Percentiles rank a stretch among this genome's conserved stretches.
Conservation (phyloP, 2,797 vertebrate genomes). For the Octomys mimax region DNA sequence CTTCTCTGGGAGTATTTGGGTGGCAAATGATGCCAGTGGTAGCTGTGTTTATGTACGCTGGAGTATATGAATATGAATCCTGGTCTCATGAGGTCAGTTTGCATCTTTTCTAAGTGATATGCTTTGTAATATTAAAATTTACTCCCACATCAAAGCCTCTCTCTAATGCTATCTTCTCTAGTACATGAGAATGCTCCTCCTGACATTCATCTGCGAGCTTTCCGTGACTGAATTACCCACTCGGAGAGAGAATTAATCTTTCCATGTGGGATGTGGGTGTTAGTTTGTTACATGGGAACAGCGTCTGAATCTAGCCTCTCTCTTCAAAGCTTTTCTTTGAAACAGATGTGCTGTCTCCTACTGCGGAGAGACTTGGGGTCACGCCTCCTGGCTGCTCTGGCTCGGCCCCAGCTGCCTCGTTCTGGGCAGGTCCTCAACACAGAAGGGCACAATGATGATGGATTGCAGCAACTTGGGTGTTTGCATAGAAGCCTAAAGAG, state of each 20-base stretch:
- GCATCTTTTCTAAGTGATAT: conserved; percentile 36
- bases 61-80: not conserved
- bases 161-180: not conserved
- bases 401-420: not conserved
- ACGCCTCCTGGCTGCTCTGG: not conserved
- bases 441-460: not conserved
- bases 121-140: conserved; percentile 27
- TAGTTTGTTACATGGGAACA: conserved; percentile 55
- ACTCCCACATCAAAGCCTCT: not conserved
- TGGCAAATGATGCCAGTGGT: not conserved
- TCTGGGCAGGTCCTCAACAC: not conserved
- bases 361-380: not conserved
- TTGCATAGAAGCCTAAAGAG: not conserved
- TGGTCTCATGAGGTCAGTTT: conserved; percentile 28
- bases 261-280: not conserved
- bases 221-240: conserved; percentile 54
- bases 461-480: not conserved
- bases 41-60: not conserved
- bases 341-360: conserved; percentile 48
- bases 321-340: conserved; percentile 64
- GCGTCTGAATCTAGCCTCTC: conserved; percentile 18
- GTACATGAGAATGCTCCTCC: not conserved
- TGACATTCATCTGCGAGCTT: conserved; percentile 37
- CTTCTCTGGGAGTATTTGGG: conserved; percentile 11
- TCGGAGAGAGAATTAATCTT: conserved; percentile 28